Base-by-base conservation (phyloP, 2,113 vertebrate species). In the Sapayoa aenigma region DNA sequence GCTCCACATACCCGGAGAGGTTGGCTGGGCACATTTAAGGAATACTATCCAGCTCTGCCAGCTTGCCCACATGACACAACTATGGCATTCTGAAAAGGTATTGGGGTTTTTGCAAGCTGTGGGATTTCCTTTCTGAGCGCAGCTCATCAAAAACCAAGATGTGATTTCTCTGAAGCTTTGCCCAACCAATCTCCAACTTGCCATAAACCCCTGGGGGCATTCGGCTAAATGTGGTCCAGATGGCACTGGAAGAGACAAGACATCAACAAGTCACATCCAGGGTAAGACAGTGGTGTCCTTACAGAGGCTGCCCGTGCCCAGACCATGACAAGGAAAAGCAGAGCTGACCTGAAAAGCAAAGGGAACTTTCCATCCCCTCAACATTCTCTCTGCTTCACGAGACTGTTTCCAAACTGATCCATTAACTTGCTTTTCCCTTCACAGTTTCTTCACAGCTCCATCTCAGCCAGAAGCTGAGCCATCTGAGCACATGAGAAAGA, bases 101-200 rank as follows among this genome's bases (percentile, higher is more conserved):
- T 20, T 2, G 0, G 41, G 68, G 25, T 39, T 90, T 90, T 68
- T 62, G 72, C 25, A 65, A 84, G 72, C 62, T 33, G 11, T 49
- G 94, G 63, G 89, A 60, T 95, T 94, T 94, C 88, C 90, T 93
- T 90, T 66, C 94, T 33, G 73, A 95, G 86, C 87, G 85, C 69
- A 87, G 84, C 53, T 90, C 4, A 0, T 78, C 93, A n/a, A 85
- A 83, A 47, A 69, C 68, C 84, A 87, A 76, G 71, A 87, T 5
- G 5, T 16, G 75, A 88, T 84, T 95, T 75, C 94, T 98, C 95
- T 97, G 97, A 98, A 97, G 97, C 88, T 96, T 55, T 90, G 94
- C 97, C 97, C 97, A 95, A 47, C 82, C 85, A 33, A 80, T 85
- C 95, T 91, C 93, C 81, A 94, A 84, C 71, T 81, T 30, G 2